Percentiles rank a stretch among this genome's conserved stretches.
phyloP scores from a whole-genome alignment of 2,113 vertebrate species.

The Rhinolophus sinicus region DNA sequence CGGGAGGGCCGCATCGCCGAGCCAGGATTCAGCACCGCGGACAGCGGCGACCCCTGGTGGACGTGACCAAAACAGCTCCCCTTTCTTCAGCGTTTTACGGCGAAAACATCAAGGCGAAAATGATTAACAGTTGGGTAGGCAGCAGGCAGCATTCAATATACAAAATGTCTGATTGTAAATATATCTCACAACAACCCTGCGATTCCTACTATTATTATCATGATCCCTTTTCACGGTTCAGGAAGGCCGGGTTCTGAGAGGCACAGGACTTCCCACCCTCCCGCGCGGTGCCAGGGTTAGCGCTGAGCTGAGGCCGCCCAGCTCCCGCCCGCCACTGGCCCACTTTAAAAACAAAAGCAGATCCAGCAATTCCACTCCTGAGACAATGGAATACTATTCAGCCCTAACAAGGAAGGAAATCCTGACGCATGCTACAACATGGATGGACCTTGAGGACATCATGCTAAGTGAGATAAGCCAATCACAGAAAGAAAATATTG shows the following conservation, averaged over 20 bases:
- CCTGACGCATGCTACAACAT: not conserved
- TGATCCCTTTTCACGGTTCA: not conserved
- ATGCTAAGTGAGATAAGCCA: not conserved
- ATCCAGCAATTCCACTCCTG: not conserved
- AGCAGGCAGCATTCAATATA: not conserved
- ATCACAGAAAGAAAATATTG: not conserved
- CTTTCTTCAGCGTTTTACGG: not conserved
- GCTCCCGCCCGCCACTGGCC: not conserved
- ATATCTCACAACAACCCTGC: not conserved
- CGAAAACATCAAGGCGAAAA: accelerated
- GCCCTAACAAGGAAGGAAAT: not conserved
- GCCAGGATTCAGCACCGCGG: not conserved
- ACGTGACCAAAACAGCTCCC: accelerated
- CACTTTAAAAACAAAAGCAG: not conserved
- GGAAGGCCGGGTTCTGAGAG: not conserved
- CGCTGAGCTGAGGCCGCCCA: no score
- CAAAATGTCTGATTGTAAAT: not conserved
- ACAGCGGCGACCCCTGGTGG: constrained; percentile 57
- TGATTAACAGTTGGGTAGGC: not conserved
- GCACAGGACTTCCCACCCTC: no score
- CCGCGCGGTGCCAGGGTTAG: not conserved
- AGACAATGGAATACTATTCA: accelerated
- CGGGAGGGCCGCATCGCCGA: accelerated
- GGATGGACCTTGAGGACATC: not conserved
- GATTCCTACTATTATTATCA: no score